Percentiles rank a stretch among this genome's conserved stretches.
phyloP scores from a whole-genome alignment of 2,797 vertebrate genomes.

The Spheniscus humboldti region DNA sequence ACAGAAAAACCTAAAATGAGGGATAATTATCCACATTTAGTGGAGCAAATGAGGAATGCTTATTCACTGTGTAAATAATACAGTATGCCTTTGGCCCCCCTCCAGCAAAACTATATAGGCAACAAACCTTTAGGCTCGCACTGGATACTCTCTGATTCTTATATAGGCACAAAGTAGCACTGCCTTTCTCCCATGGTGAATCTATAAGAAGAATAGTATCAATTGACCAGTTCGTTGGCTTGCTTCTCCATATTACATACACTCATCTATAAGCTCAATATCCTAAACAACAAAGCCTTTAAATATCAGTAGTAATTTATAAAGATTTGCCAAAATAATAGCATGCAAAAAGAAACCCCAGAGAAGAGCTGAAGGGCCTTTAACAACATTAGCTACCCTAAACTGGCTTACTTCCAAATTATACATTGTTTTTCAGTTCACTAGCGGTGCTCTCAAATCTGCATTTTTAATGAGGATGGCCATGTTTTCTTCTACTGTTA shows the following conservation, averaged over 20 bases:
- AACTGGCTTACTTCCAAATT: not conserved
- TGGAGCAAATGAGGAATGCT: slow-evolving; percentile 32
- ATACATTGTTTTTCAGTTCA: not conserved
- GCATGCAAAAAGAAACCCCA: not conserved
- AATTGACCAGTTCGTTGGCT: not conserved
- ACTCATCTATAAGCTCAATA: not conserved
- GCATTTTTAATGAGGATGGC: not conserved
- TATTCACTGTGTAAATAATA: slow-evolving; percentile 52
- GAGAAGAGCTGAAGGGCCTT: not conserved
- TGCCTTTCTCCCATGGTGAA: not conserved
- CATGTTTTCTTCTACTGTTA: not conserved
- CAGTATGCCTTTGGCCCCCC: not conserved
- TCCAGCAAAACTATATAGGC: slow-evolving; percentile 18
- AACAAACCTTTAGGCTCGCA: not conserved
- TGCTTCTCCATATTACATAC: not conserved
- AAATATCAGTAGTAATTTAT: not conserved
- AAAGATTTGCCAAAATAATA: not conserved
- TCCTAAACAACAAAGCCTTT: not conserved
- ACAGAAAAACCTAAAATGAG: slow-evolving; percentile 48
- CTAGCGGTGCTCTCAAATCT: not conserved
- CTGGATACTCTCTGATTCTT: not conserved
- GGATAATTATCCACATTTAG: slow-evolving; percentile 58
- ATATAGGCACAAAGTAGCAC: not conserved
- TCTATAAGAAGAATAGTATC: not conserved
- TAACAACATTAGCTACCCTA: not conserved